These are phyloP conservation scores for Ceyx cyanopectus DNA, from an alignment of 2,113 vertebrate species.

Conservation along the genomic window DNA sequence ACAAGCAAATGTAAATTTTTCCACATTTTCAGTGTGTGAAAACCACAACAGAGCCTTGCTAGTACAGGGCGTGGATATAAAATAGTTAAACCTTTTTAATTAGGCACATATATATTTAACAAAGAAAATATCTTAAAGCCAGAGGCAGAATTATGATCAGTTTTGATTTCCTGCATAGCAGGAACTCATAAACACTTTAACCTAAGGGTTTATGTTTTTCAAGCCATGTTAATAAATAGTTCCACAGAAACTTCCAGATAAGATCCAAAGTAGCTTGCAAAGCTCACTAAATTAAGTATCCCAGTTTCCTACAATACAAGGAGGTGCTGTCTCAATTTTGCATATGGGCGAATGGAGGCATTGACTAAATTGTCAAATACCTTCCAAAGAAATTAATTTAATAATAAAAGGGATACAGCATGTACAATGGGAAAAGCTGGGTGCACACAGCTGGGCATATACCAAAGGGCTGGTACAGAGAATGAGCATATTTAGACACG, in stretches of 20 bases:
- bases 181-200: not conserved
- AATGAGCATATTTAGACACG: not conserved
- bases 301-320: not conserved
- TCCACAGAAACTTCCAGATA: not conserved
- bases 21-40: not conserved
- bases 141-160: not conserved
- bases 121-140: not conserved
- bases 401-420: not conserved
- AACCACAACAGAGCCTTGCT: conserved; percentile 17
- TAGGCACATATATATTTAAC: not conserved
- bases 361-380: not conserved
- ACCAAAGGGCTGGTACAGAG: not conserved
- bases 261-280: not conserved
- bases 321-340: not conserved
- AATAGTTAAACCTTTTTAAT: not conserved
- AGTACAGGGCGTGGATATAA: not conserved
- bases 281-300: not conserved
- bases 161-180: not conserved
- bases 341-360: not conserved
- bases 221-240: not conserved
- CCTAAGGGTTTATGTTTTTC: not conserved
- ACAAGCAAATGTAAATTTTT: not conserved
- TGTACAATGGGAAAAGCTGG: not conserved
- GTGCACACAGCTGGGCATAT: not conserved
- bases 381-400: not conserved